Base-by-base conservation (phyloP, 2,888 invertebrate species). In the Exephanes ischioxanthus region DNA sequence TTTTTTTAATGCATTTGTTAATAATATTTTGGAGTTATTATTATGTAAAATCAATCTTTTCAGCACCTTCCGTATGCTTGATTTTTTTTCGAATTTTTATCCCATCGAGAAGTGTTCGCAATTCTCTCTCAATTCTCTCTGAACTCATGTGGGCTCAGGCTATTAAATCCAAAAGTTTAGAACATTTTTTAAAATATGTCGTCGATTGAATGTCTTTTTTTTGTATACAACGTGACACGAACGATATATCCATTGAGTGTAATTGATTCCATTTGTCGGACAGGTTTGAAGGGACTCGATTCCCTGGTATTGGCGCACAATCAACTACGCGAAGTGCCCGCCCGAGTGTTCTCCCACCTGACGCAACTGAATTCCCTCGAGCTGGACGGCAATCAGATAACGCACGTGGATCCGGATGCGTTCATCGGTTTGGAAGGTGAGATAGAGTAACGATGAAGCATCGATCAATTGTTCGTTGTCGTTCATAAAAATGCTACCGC, bases 371-470 rank as follows among this genome's bases (percentile, higher is more conserved):
- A 98, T 94, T 98, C 98, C 4, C 94, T 98, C 92, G 98, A 98
- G 94, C 94, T 98, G 89, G 98, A 98, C 92, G 98, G 97, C 83
- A 98, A 98, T 94, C 95, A 95, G 91, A 98, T 98, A 88, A 96
- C 95, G 88, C 95, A 96, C 89, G 96, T 98, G 89, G 97, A 98
- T 93, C 97, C 97, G 84, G 97, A 97, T 89, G 98, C 98, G 37
- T 98, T 98, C 92, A 95, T 96, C 85, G 98, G 98, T 88, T 95
- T 98, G 75, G 98, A 98, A 96, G 98, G 98, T 98, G 95, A 95
- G 94, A 89, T 83, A 78, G 76, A 63, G 1, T 51, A 14, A 37
- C 61, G 67, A 53, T 33, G 33, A 51, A n/a, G 4, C 14, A 5
- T 14, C n/a, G 4, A 51, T 51, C 3, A 1, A 51, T 4, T 3